phyloP scores from a whole-genome alignment of 2,113 vertebrate species.

The Cheilinus undulatus region DNA sequence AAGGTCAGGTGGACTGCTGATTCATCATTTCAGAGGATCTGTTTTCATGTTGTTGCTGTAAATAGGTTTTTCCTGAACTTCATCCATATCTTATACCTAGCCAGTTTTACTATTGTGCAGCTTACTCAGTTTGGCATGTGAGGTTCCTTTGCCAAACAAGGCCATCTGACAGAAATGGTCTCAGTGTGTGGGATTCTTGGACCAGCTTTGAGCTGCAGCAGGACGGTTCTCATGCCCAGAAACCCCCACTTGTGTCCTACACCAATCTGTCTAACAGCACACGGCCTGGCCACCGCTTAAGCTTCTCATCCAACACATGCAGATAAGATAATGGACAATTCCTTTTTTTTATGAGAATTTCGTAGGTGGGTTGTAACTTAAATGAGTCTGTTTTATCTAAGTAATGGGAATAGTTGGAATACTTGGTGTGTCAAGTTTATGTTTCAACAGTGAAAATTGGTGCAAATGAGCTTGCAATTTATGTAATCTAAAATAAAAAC shows the following conservation, averaged over 20 bases:
- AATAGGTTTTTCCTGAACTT: constrained; percentile 73
- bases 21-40: constrained; percentile 75
- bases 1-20: constrained; percentile 58
- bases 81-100: constrained; percentile 61
- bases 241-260: constrained; percentile 67
- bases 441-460: background rate
- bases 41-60: constrained; percentile 78
- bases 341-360: constrained; percentile 2
- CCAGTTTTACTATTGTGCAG: constrained; percentile 50
- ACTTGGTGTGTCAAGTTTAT: background rate
- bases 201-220: constrained; percentile 52
- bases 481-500: background rate
- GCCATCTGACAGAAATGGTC: constrained; percentile 39
- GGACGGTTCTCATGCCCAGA: constrained; percentile 55
- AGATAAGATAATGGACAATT: constrained; percentile 31
- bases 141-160: constrained; percentile 54
- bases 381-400: background rate
- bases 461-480: background rate
- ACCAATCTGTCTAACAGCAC: constrained; percentile 73
- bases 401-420: background rate
- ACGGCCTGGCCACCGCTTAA: constrained; percentile 37
- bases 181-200: constrained; percentile 69
- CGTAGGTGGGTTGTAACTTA: background rate
- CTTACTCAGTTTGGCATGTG: constrained; percentile 49
- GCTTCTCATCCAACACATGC: constrained; percentile 23